Evolutionary conservation across 2,797 vertebrate genomes (phyloP).

Genomic region (Ctenopoma multispine): DNA sequence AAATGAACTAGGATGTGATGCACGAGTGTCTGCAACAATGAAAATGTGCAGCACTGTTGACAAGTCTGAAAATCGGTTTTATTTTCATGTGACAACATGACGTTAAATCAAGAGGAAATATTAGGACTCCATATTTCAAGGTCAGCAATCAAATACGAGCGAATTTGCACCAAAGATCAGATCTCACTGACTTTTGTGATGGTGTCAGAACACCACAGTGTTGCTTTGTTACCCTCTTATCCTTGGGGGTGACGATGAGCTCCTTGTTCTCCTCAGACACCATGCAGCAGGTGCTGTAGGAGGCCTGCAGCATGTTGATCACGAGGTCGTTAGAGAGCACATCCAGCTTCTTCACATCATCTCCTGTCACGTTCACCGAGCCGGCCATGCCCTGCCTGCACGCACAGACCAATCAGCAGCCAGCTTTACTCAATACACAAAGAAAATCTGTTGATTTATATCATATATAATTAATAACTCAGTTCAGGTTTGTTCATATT

Average conservation of each 20-base stretch:
- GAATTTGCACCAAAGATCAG: too few relatives aligned
- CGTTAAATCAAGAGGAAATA: too few relatives aligned
- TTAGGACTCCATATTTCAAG: too few relatives aligned
- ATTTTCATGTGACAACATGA: too few relatives aligned
- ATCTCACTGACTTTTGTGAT: too few relatives aligned
- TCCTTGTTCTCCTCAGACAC: conserved; percentile 95
- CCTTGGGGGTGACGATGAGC: conserved; percentile 87
- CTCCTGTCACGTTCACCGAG: conserved; percentile 93
- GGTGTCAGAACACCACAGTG: too few relatives aligned
- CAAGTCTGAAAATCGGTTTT: too few relatives aligned
- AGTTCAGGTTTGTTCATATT: not conserved
- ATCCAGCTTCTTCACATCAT: conserved; percentile 97
- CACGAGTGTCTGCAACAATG: too few relatives aligned
- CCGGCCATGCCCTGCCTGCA: conserved; percentile 89
- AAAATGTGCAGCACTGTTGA: too few relatives aligned
- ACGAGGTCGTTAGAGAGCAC: conserved; percentile 93
- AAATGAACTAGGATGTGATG: too few relatives aligned
- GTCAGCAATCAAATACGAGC: too few relatives aligned
- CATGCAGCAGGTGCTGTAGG: conserved; percentile 92
- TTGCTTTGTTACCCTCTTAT: conserved; percentile 84
- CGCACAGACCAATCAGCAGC: conserved; percentile 39
- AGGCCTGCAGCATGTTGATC: conserved; percentile 96
- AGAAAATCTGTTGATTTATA: too few relatives aligned
- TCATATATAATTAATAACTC: not conserved
- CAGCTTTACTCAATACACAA: not conserved